Evolutionary conservation across 2,113 vertebrate genomes (phyloP), one percentile per base, ranked within the genome.

Genomic region (Prolemur simus): DNA sequence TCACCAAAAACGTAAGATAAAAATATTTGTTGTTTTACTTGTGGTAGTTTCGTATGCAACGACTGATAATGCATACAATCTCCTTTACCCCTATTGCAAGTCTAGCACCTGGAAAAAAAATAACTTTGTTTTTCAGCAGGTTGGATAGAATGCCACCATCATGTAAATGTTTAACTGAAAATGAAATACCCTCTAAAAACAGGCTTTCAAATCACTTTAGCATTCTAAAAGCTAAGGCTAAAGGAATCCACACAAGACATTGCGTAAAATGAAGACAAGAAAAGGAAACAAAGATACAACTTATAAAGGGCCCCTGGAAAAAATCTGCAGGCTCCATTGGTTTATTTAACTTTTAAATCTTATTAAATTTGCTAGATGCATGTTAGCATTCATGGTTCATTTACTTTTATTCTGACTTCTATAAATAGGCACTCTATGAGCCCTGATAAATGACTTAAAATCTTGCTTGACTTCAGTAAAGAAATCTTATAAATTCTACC

Each of bases 291-390:
- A 93, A 69, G 29, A 54, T 91, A 91, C 94, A 94, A 86, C 45
- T 60, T 91, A 25, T 45, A 66, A 76, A 94, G 66, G 82, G 42
- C 12, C 93, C 92, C 73, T 92, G 68, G 81, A 95, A 91, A 89
- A 97, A 96, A 89, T 54, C 56, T 23, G 18, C 29, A 95, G 39
- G 21, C 86, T 76, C 73, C n/a, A 54, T 0, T 52, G 52, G 73
- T 81, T 95, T 97, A 95, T 78, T 97, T 97, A 95, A 97, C 89
- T 96, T 97, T 93, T 34, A 97, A 96, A 95, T 96, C 83, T 93
- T 97, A 95, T 85, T 97, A 96, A 87, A 96, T 96, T 92, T 96
- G 92, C 93, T 90, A 82, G 58, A 84, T 90, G 93, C 93, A 47
- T 95, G 86, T 95, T 95, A 97, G 56, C 73, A 80, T 97, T 97